Percentiles rank a stretch among this genome's conserved stretches.
Conservation (phyloP, 2,797 vertebrate genomes). For the Dermochelys coriacea region DNA sequence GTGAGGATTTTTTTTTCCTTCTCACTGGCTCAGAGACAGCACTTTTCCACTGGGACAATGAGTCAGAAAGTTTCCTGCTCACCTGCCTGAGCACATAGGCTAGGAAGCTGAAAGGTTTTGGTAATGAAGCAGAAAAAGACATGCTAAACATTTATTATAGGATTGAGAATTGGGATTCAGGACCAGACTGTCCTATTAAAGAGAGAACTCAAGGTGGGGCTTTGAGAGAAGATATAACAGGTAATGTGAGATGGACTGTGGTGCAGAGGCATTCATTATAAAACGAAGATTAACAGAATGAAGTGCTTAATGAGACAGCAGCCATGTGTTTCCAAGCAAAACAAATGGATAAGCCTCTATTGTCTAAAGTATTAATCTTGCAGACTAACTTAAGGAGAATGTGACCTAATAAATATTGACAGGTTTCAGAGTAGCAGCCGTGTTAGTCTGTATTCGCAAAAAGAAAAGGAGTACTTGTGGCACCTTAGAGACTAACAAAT, state of each 20-base stretch:
- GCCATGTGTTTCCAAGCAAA: background rate
- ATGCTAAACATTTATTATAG: background rate
- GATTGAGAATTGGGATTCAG: background rate
- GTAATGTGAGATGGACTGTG: fast-evolving
- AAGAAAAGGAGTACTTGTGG: no score
- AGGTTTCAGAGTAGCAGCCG: no score
- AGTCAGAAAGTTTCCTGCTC: background rate
- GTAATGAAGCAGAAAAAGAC: background rate
- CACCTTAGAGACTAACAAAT: no score
- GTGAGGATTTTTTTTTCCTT: background rate
- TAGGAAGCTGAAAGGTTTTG: background rate
- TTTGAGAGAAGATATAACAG: background rate
- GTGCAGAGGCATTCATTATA: background rate
- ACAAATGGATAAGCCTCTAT: background rate
- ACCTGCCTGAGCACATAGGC: background rate
- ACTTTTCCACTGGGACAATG: background rate
- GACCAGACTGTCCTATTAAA: background rate
- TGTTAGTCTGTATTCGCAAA: no score
- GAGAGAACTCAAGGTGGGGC: background rate
- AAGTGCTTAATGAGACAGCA: background rate
- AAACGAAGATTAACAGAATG: background rate
- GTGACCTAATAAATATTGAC: background rate
- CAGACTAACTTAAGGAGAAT: background rate
- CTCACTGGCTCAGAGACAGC: background rate
- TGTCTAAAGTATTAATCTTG: background rate